These are phyloP conservation scores for Slavum lentiscoides DNA, from an alignment of 2,888 invertebrate species.

Conservation along the genomic window DNA sequence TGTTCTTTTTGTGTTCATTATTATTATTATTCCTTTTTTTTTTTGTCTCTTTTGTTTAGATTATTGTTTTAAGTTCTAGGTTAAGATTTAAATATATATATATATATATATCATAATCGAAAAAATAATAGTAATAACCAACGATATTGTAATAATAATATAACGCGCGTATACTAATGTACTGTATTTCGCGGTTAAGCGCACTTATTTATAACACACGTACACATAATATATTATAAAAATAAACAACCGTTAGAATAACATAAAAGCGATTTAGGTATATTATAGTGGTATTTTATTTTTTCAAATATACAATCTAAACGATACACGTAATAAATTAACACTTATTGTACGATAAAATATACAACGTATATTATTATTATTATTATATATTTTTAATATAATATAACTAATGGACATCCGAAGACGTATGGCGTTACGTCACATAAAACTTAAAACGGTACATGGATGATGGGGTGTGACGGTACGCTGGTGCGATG, in stretches of 20 bases:
- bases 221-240: not conserved
- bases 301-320: no score
- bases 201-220: not conserved
- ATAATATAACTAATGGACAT: no score
- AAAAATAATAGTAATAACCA: not conserved
- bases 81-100: not conserved
- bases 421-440: no score
- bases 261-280: not conserved
- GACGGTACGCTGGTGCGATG: no score
- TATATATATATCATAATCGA: not conserved
- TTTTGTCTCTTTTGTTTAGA: not conserved
- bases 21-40: not conserved
- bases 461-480: no score
- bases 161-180: not conserved
- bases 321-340: no score
- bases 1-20: conserved; percentile 24
- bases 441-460: no score
- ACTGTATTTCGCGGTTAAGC: not conserved
- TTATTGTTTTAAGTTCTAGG: not conserved
- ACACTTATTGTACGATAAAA: no score
- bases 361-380: no score
- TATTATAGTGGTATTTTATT: not conserved
- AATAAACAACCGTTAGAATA: not conserved
- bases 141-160: not conserved
- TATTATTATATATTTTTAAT: no score